Evolutionary conservation across 2,113 vertebrate species (phyloP), one percentile per base, ranked within the genome.

Genomic region (Anser cygnoides): DNA sequence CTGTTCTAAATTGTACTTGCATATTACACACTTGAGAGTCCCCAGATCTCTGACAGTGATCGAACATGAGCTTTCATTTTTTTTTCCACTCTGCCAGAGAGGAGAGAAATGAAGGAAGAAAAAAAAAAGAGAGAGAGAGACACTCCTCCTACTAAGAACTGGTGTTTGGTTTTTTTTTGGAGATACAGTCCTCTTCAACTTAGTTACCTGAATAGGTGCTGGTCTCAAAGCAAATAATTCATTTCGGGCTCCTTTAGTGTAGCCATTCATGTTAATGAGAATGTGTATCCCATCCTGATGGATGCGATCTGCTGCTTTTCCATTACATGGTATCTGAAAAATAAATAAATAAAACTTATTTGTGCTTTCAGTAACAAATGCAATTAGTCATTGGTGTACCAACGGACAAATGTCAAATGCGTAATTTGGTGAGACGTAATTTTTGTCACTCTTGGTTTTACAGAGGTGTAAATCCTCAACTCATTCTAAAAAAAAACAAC

Each of bases 221-320:
- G 99, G 98, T 57, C 98, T 98, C 61, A 99, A 98, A 62, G 99
- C 99, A 97, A 99, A 99, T 20, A 99, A 97, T 73, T 99, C 99
- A 90, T 99, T 99, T 28, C 99, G 97, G 37, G 99, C 99, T 90
- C 99, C 99, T 96, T 99, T 99, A 59, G 99, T 99, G 94, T 99
- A 99, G 59, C 99, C 99, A 72, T 99, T 99, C 99, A 99, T 99
- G 95, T 99, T 99, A 90, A 99, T 97, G 82, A 99, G 98, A 90
- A 99, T 99, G 95, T 99, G 98, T 90, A 99, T 95, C 91, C 99
- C 99, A 62, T 99, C 99, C 97, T 99, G 99, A 94, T 99, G 99
- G 88, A 99, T 99, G 43, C 99, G 98, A 97, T 99, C 99, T 55
- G 99, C 99, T 89, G 99, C 99, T 97, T 99, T 99, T 57, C 99